Evolutionary conservation across 2,797 vertebrate species (phyloP).

Genomic region (Gallirallus australis): DNA sequence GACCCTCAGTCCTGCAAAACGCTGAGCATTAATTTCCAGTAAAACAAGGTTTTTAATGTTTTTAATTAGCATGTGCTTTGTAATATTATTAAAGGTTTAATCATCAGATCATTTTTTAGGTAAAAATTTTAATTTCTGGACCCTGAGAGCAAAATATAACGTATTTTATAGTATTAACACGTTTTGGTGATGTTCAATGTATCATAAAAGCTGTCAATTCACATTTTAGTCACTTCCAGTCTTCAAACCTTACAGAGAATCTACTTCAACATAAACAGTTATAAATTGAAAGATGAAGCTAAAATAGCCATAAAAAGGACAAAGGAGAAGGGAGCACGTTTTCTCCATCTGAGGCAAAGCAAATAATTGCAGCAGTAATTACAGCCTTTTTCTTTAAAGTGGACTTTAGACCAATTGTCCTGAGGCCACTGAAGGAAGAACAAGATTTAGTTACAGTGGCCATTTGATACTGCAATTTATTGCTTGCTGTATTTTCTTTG

Average conservation of each 20-base stretch:
- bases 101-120: background rate
- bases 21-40: background rate
- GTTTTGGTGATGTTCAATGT: background rate
- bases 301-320: slow-evolving; percentile 6
- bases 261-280: background rate
- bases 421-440: slow-evolving; percentile 73
- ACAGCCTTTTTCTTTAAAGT: slow-evolving; percentile 46
- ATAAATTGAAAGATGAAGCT: background rate
- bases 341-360: slow-evolving; percentile 50
- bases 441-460: slow-evolving; percentile 78
- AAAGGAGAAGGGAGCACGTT: slow-evolving; percentile 41
- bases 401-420: slow-evolving; percentile 67
- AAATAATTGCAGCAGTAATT: slow-evolving; percentile 74
- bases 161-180: background rate
- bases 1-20: slow-evolving; percentile 14
- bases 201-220: background rate
- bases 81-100: background rate
- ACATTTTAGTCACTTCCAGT: background rate
- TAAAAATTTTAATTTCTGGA: background rate
- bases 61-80: background rate
- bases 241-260: background rate
- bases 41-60: background rate
- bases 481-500: slow-evolving; percentile 79
- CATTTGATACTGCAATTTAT: slow-evolving; percentile 73
- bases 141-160: background rate